A percentile compares a stretch with the other conserved stretches of the same genome.
phyloP scores from a whole-genome alignment of 2,113 vertebrate species.

The Vireo altiloquus region DNA sequence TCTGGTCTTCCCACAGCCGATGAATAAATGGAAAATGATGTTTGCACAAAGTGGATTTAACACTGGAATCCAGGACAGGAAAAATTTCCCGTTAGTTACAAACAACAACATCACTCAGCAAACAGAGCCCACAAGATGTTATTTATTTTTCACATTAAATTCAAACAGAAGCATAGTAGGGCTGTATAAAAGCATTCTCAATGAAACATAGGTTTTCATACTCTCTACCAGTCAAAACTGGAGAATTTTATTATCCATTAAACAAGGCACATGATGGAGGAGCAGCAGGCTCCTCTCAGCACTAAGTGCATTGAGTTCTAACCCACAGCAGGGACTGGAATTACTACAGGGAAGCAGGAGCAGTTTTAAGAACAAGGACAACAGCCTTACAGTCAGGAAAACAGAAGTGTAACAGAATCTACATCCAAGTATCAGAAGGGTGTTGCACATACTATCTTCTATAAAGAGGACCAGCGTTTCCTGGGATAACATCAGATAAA shows the following conservation, averaged over 20 bases:
- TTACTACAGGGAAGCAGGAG: neutral
- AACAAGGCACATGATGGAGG: neutral
- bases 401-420: neutral
- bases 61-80: neutral
- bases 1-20: neutral
- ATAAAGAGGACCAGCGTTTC: neutral
- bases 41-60: slow-evolving; percentile 36
- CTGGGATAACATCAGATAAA: neutral
- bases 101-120: slow-evolving; percentile 2
- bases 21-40: neutral
- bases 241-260: slow-evolving; percentile 1
- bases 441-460: neutral
- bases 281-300: neutral
- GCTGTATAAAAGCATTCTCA: neutral
- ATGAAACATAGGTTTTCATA: slow-evolving; percentile 7
- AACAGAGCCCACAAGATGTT: slow-evolving; percentile 9
- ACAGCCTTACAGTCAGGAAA: neutral
- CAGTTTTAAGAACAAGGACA: neutral
- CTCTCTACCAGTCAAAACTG: neutral
- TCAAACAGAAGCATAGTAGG: neutral
- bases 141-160: slow-evolving; percentile 35
- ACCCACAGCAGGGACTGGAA: neutral
- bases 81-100: neutral
- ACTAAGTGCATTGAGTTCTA: neutral
- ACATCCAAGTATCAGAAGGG: neutral